These are phyloP conservation scores for Lophura nycthemera DNA, from an alignment of 2,113 vertebrate species.

Conservation along the genomic window DNA sequence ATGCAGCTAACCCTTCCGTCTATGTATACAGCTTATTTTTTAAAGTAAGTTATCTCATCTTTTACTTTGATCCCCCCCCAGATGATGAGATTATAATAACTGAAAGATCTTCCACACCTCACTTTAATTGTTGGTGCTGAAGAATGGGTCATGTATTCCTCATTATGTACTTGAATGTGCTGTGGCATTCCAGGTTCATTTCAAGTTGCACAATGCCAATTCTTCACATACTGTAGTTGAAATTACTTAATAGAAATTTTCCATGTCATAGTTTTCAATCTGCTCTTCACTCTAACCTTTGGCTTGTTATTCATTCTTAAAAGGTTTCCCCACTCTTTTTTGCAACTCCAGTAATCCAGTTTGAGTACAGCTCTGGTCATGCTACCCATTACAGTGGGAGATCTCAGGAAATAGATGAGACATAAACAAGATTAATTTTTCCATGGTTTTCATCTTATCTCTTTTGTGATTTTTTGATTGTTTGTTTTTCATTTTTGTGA, in stretches of 20 bases:
- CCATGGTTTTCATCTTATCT: not conserved
- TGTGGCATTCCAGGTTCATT: not conserved
- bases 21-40: not conserved
- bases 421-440: not conserved
- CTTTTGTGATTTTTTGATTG: not conserved
- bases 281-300: not conserved
- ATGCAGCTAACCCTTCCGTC: not conserved
- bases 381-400: not conserved
- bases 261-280: not conserved
- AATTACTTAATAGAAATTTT: not conserved
- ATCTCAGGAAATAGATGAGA: not conserved
- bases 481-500: not conserved
- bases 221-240: not conserved
- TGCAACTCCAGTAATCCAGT: accelerated
- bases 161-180: not conserved
- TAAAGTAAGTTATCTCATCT: not conserved
- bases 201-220: not conserved
- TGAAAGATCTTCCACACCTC: not conserved
- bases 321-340: not conserved
- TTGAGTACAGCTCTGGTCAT: not conserved
- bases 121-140: not conserved
- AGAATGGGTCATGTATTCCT: not conserved
- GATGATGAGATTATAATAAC: not conserved
- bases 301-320: not conserved
- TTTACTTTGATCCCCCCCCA: not conserved